Percentiles rank a stretch among this genome's conserved stretches.
Conservation (phyloP, 2,888 invertebrate species). For the Nineta flava region DNA sequence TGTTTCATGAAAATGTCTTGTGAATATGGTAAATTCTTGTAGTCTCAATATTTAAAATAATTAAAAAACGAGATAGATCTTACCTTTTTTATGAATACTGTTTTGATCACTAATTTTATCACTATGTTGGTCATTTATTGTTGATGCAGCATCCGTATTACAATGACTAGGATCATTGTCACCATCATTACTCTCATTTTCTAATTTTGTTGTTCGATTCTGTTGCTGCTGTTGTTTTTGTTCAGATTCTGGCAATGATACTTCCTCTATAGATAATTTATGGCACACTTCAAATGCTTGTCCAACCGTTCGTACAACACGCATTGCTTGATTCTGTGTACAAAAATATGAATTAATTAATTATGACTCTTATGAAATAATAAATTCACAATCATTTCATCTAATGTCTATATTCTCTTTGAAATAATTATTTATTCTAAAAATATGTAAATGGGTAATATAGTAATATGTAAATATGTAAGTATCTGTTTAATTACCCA, state of each 20-base stretch:
- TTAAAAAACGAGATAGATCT: slow-evolving; percentile 8
- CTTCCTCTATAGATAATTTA: slow-evolving; percentile 55
- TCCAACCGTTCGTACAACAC: slow-evolving; percentile 93
- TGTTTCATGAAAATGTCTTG: too few relatives aligned
- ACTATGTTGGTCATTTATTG: slow-evolving; percentile 18
- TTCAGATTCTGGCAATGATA: slow-evolving; percentile 8
- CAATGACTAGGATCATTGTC: slow-evolving; percentile 1
- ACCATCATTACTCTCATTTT: background rate
- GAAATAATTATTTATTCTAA: too few relatives aligned
- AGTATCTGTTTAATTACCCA: too few relatives aligned
- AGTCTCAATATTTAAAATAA: too few relatives aligned
- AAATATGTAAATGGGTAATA: background rate
- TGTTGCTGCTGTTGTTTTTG: background rate
- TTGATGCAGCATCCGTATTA: background rate
- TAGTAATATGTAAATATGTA: too few relatives aligned
- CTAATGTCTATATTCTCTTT: background rate
- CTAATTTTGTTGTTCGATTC: background rate
- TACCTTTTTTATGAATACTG: slow-evolving; percentile 35
- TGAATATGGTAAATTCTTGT: too few relatives aligned
- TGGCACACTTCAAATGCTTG: slow-evolving; percentile 99
- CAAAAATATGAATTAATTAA: slow-evolving; percentile 1
- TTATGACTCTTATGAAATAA: background rate
- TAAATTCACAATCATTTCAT: background rate
- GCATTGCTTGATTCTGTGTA: slow-evolving; percentile 90
- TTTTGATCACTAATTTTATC: slow-evolving; percentile 30